Evolutionary conservation across 2,888 invertebrate genomes (phyloP), one percentile per base, ranked within the genome.

Genomic region (Cheilosia pagana): DNA sequence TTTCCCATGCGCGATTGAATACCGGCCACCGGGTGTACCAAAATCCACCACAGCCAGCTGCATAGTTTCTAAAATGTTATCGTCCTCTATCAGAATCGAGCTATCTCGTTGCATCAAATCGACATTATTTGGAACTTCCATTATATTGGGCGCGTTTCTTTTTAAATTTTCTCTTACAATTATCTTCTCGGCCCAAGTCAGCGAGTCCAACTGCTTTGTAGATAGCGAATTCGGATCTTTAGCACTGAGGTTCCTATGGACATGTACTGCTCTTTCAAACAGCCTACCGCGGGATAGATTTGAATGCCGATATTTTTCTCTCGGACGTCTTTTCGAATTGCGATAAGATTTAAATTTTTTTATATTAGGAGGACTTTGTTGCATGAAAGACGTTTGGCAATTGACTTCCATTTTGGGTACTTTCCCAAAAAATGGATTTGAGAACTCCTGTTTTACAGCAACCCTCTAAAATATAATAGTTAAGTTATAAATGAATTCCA

Each of bases 101-200:
- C 12, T 12, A 12, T 2, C 8, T n/a, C n/a, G n/a, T 8, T 45
- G 16, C 2, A 16, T 43, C 6, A 43, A 35, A 35, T 35, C 10
- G 3, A 35, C 35, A 35, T 35, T 35, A 35, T 35, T 35, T 35
- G 45, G 45, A 7, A 7, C 45, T 8, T 16, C 16, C 8, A 16
- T 16, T 19, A 4, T 1, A 35, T 19, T 5, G 10, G 5, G 45
- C 12, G 39, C 6, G 10, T 3, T 43, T 16, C 12, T n/a, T 41
- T 16, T n/a, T 8, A 43, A 45, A 12, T n/a, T 31, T n/a, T 19
- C 12, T 3, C 21, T 28, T 3, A 53, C 52, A 8, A 78, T 35
- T 12, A 78, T 25, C 1, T 25, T 21, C 31, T 81, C 81, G 25
- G 81, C 75, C 81, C 81, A 81, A 3, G 41, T 59, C 1, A 81